Conservation (phyloP, 2,888 invertebrate species). For the Heliconius hortense region DNA sequence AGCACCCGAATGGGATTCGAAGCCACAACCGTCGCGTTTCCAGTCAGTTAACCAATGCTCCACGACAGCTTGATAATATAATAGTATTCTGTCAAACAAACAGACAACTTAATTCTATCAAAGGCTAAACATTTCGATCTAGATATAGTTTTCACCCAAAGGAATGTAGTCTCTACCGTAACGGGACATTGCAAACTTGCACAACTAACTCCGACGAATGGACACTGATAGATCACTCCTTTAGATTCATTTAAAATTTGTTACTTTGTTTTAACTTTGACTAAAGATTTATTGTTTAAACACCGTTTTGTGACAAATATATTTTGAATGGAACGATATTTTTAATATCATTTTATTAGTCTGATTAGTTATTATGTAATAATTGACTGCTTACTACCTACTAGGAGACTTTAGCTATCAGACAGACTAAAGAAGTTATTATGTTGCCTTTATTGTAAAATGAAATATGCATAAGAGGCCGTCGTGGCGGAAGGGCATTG, state of each 20-base stretch:
- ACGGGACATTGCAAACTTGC: conserved; percentile 21
- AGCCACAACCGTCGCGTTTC: background rate
- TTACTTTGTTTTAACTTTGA: conserved; percentile 8
- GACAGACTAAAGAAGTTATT: too few species aligned
- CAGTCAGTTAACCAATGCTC: too few species aligned
- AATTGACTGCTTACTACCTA: too few species aligned
- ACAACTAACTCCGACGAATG: conserved; percentile 11
- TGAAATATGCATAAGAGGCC: too few species aligned
- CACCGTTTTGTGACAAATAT: background rate
- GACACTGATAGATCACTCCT: conserved; percentile 26
- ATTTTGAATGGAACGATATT: background rate
- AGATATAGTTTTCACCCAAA: conserved; percentile 10
- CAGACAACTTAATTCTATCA: background rate
- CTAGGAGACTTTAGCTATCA: too few species aligned
- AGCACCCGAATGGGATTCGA: accelerated
- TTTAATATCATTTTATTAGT: too few species aligned
- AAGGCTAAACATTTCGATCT: conserved; percentile 1
- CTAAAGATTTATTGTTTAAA: conserved; percentile 10
- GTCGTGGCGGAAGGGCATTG: too few species aligned
- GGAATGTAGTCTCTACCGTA: conserved; percentile 1
- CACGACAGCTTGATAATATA: background rate
- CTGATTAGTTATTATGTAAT: too few species aligned
- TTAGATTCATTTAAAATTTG: conserved; percentile 25
- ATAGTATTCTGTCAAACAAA: background rate
- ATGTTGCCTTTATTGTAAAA: too few species aligned